Base-by-base conservation (phyloP, 2,113 vertebrate genomes). In the Oceanodroma tethys region DNA sequence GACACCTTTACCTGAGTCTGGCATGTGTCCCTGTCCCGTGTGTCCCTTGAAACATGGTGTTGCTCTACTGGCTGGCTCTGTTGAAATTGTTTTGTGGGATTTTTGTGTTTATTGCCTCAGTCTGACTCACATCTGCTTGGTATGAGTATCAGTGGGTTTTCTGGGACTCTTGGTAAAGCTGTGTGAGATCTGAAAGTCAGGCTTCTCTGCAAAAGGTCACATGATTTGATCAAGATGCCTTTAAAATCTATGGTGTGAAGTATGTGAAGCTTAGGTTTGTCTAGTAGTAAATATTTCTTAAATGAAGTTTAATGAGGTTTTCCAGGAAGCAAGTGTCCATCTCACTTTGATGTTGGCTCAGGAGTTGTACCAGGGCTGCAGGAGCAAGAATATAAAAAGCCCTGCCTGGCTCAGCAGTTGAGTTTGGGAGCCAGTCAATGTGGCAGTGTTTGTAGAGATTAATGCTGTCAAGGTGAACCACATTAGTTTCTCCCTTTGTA, bases 391-490 rank as follows among this genome's bases (percentile, higher is more conserved):
- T 26, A 14, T 29, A 5, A 34, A 56, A 43, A 53, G 65, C 36
- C 55, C 76, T 62, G 34, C 40, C 55, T 29, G 63, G 55, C 38
- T 68, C 58, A 52, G 65, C 72, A 27, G 48, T 9, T 25, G n/a
- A 18, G 7, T 66, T 53, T 3, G 7, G 30, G 50, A 80, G 45
- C 9, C 14, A 16, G 26, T 15, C 1, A 1, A 10, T 36, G 21
- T 40, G 72, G 25, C 65, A 19, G 14, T 22, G 47, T 15, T 48
- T 47, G 45, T 5, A 21, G 48, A 56, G 43, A 30, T 11, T 12
- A 11, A 32, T 1, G 1, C 32, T 42, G 12, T 6, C 0, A 3
- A 52, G 75, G 18, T 52, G 40, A 81, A 42, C 36, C 9, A 4
- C 50, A 10, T 52, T 16, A 11, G 40, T 59, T 59, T 71, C 42